Conservation (phyloP, 2,888 invertebrate species). For the Pterostichus niger region DNA sequence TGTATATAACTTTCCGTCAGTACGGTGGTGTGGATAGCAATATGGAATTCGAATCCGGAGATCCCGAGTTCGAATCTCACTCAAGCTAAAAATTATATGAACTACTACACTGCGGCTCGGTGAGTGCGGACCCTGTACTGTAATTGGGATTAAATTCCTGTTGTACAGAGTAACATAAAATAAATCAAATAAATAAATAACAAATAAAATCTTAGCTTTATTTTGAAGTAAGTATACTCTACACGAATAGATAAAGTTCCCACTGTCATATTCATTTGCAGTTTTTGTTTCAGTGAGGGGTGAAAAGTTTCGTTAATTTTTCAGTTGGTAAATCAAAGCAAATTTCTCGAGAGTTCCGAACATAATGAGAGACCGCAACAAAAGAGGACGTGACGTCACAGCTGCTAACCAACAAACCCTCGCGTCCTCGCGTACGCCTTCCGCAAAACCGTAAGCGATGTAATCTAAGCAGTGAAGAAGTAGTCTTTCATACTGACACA, state of each 20-base stretch:
- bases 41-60: no score
- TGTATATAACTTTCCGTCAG: no score
- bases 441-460: constrained; percentile 10
- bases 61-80: no score
- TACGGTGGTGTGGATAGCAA: no score
- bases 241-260: constrained; percentile 2
- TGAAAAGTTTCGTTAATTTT: constrained; percentile 53
- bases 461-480: constrained; percentile 21
- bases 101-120: no score
- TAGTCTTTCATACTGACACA: constrained; percentile 51
- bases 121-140: no score
- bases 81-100: no score
- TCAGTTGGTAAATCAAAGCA: constrained; percentile 57
- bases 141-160: no score
- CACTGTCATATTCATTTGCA: constrained; percentile 23
- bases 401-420: constrained; percentile 9
- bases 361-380: constrained; percentile 49
- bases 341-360: constrained; percentile 44
- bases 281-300: constrained; percentile 3
- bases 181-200: no score
- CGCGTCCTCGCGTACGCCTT: not conserved
- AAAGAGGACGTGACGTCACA: constrained; percentile 50
- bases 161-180: no score
- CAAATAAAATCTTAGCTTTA: no score
- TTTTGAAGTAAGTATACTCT: no score